Evolutionary conservation across 2,113 vertebrate species (phyloP).

Genomic region (Grammomys dolichurus): DNA sequence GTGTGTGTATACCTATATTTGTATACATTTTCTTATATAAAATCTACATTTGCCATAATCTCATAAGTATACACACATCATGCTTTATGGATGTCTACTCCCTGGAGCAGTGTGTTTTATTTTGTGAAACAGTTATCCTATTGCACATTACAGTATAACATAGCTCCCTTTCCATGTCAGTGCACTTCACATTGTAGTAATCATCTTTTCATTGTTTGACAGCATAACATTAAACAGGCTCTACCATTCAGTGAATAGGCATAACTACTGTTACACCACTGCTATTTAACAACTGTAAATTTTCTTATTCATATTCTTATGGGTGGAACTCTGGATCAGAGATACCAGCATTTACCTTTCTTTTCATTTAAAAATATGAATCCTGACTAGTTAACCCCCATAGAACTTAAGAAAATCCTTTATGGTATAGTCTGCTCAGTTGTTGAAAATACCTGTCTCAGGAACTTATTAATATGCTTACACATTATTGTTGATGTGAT

Average conservation of each 20-base stretch:
- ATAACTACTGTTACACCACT: constrained; percentile 2
- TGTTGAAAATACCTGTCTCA: not conserved
- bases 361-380: not conserved
- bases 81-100: not conserved
- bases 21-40: not conserved
- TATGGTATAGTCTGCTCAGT: not conserved
- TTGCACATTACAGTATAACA: not conserved
- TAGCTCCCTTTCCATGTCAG: not conserved
- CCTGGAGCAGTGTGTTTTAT: not conserved
- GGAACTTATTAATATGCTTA: not conserved
- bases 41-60: not conserved
- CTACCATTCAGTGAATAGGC: not conserved
- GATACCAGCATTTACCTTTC: not conserved
- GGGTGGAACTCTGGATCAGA: not conserved
- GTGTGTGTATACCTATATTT: too few species aligned
- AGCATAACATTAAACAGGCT: not conserved
- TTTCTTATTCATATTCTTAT: not conserved
- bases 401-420: not conserved
- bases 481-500: not conserved
- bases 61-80: not conserved
- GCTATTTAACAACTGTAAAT: not conserved
- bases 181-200: not conserved
- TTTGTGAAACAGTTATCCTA: not conserved
- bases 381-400: not conserved
- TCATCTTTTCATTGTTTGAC: not conserved